Base-by-base conservation (phyloP, 2,113 vertebrate species). In the Tychaedon coryphoeus region DNA sequence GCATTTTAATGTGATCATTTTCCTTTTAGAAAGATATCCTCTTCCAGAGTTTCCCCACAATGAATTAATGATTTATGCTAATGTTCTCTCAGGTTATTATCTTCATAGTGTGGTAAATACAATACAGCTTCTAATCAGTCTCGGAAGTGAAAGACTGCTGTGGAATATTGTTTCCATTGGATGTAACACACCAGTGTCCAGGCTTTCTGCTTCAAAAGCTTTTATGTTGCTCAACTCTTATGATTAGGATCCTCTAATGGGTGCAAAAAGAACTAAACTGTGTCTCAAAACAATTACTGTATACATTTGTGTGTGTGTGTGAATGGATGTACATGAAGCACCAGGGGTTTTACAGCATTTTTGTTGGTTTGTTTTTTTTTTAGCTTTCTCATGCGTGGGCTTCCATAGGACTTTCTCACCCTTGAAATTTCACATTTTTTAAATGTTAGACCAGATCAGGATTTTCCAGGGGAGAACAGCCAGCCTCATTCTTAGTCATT, bases 301-400 rank as follows among this genome's bases (percentile, higher is more conserved):
- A 24, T 65, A 14, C 8, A 1, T 72, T n/a, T 36, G 5, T 75
- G 15, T 61, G 10, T 61, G 10, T 65, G 17, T 56, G 6, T 76
- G 80, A 72, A 66, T 70, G 34, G 58, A 50, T 43, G 34, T 47
- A 24, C 38, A 2, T 19, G 56, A 65, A 90, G 65, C 45, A 60
- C 54, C 54, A 43, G 23, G 28, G 29, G 23, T 76, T 91, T 54
- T 73, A 34, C 33, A 82, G 28, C 4, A 2, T 12, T 25, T 28
- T 42, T 72, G 38, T 38, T 38, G 38, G 38, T 40, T 40, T 12
- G 5, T 24, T 34, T 65, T 19, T 40, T n/a, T 66, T 19, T 74
- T 23, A 65, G 6, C 19, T 31, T 77, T 66, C 14, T 75, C 0
- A 0, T 78, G 34, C 0, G 1, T 43, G 40, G 47, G 50, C 51